Base-by-base conservation (phyloP, 2,888 invertebrate genomes). In the Stenoptilia bipunctidactyla region DNA sequence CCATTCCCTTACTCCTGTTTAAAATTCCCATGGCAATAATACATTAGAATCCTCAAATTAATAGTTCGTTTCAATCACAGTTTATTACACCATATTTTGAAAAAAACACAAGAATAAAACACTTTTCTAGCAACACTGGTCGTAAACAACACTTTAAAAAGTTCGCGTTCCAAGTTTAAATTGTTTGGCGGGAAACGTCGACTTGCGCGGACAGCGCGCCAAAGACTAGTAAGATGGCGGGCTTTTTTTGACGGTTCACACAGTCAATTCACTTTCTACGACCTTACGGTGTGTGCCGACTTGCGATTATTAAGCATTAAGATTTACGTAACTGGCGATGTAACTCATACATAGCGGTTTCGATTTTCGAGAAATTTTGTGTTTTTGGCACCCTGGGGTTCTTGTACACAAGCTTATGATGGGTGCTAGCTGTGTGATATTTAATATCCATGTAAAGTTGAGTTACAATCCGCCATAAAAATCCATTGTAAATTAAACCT, bases 261-360 rank as follows among this genome's bases (percentile, higher is more conserved):
- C 77, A 67, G 79, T 67, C 82, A 70, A 79, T 80, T 83, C 80
- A 83, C 82, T 83, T 83, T 83, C 82, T 83, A 83, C 80, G 82
- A 82, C 82, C 82, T 83, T 82, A 83, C 69, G 67, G 70, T 74
- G 73, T 76, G 69, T 79, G 73, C 68, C 68, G 74, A 70, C 73
- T 73, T 64, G 67, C 79, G 80, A 83, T 82, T 82, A 82, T 82
- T 80, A 82, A 73, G 68, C 70, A 72, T 75, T 68, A 64, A 71
- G 60, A 56, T 75, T 82, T 82, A 82, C 82, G 80, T 82, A 83
- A 83, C 59, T 49, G 51, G 47, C 70, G 70, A 74, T 76, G 76
- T 76, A 75, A 77, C 73, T 61, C 58, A 53, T 61, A 61, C 58
- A 53, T 61, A 63, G 56, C 58, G 56, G 61, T 61, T 61, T 64